Base-by-base conservation (phyloP, 2,113 vertebrate species). In the Origma solitaria region DNA sequence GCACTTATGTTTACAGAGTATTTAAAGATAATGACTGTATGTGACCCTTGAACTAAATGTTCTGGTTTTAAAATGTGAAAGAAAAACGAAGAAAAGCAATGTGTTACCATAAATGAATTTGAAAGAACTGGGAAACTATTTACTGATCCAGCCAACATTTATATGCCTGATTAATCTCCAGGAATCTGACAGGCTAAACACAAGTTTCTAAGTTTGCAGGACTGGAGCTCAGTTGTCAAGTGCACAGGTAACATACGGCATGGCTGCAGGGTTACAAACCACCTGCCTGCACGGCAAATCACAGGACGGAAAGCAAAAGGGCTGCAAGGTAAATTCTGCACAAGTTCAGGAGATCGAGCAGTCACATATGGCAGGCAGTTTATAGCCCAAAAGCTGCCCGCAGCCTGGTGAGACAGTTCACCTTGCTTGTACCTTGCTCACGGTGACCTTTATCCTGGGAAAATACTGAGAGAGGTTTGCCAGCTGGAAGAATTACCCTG, bases 21-120 rank as follows among this genome's bases (percentile, higher is more conserved):
- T 89, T 94, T 92, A 75, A 89, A 95, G 92, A 94, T 91, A 95
- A 94, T 85, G 86, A 84, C 60, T 94, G 65, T 58, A 72, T 70
- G 54, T 50, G 71, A 82, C 84, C 60, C 47, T 62, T 87, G 84
- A 79, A 91, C 87, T 69, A 79, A 92, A 94, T 86, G 92, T 90
- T 94, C 90, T 94, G 69, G 13, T 85, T 92, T 66, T 56, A 62
- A 94, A 92, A 94, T 72, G 56, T 45, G 82, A 72, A 94, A 88
- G 60, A 94, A 94, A 95, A 95, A 89, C 78, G 87, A 79, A 37
- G 45, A 87, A 79, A 95, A 96, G 73, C 50, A 85, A 72, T 65
- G 62, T 22, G 45, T 92, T 96, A 65, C 79, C 88, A 88, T 88
- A 96, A 96, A 72, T 38, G 37, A 92, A 69, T 72, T 82, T 82